Percentiles rank a stretch among this genome's conserved stretches.
phyloP scores from a whole-genome alignment of 2,888 invertebrate genomes.

The Volucella inanis region DNA sequence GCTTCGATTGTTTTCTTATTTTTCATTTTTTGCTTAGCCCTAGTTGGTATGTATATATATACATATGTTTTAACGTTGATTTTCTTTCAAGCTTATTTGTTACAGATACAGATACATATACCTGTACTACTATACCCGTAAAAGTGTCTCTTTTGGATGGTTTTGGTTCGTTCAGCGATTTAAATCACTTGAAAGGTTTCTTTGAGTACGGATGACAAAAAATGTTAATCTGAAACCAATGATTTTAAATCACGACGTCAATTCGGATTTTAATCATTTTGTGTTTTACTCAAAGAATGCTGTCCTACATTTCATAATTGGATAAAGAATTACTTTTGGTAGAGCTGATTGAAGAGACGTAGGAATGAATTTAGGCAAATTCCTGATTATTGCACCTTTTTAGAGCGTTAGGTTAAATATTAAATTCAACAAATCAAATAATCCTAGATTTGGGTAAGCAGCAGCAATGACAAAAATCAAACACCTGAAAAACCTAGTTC shows the following conservation, averaged over 20 bases:
- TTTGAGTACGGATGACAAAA: slow-evolving; percentile 35
- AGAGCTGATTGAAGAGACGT: slow-evolving; percentile 21
- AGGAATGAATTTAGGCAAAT: slow-evolving; percentile 1
- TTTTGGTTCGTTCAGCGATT: slow-evolving; percentile 32
- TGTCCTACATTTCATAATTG: slow-evolving; percentile 50
- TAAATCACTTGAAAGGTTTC: slow-evolving; percentile 64
- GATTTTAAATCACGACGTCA: slow-evolving; percentile 60
- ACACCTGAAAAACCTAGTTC: too few relatives aligned
- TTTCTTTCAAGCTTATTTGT: slow-evolving; percentile 20
- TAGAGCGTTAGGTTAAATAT: too few relatives aligned
- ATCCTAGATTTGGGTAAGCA: too few relatives aligned
- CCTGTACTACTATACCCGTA: neutral
- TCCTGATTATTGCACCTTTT: neutral
- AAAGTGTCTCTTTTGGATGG: neutral
- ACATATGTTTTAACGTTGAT: slow-evolving; percentile 38
- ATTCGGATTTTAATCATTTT: slow-evolving; percentile 1
- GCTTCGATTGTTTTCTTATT: slow-evolving; percentile 18
- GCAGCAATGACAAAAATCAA: too few relatives aligned
- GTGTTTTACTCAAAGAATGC: slow-evolving; percentile 24
- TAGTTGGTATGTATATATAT: slow-evolving; percentile 33
- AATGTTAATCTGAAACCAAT: slow-evolving; percentile 67
- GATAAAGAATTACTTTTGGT: slow-evolving; percentile 32
- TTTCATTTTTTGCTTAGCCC: slow-evolving; percentile 34
- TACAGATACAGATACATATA: neutral
- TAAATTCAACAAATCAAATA: too few relatives aligned